These are phyloP conservation scores for Tetramorium alpestre DNA, from an alignment of 1,140 invertebrate genomes.

Conservation along the genomic window DNA sequence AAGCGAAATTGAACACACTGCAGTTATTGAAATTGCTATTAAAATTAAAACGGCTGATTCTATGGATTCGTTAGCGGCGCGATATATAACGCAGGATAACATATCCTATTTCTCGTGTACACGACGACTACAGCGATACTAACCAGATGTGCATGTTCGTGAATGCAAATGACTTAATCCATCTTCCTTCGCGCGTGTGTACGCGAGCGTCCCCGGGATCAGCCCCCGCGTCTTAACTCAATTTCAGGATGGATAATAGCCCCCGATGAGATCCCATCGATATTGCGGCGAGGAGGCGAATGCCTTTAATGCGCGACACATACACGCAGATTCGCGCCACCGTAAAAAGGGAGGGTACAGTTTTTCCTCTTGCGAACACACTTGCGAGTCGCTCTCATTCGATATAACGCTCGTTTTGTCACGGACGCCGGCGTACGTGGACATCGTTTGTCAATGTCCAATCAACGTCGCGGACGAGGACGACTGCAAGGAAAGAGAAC, in stretches of 20 bases:
- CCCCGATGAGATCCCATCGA: slow-evolving; percentile 34
- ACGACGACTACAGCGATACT: slow-evolving; percentile 17
- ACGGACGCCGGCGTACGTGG: slow-evolving; percentile 62
- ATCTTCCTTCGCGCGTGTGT: slow-evolving; percentile 15
- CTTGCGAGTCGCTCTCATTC: slow-evolving; percentile 63
- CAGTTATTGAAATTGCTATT: neutral
- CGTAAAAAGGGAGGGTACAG: neutral
- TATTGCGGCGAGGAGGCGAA: slow-evolving; percentile 11
- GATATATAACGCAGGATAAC: slow-evolving; percentile 11
- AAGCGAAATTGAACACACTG: neutral
- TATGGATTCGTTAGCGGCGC: neutral
- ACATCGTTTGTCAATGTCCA: slow-evolving; percentile 82
- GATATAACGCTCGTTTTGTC: slow-evolving; percentile 80
- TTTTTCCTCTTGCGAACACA: slow-evolving; percentile 43
- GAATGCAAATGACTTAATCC: slow-evolving; percentile 57
- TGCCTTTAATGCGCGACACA: neutral
- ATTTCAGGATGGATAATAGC: slow-evolving; percentile 29
- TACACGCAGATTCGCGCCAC: neutral
- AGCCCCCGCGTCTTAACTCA: slow-evolving; percentile 36
- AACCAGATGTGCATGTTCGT: slow-evolving; percentile 45
- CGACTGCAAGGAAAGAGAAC: neutral
- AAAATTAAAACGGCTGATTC: neutral
- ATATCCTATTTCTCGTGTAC: slow-evolving; percentile 30
- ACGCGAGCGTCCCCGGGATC: neutral
- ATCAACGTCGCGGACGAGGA: slow-evolving; percentile 74